Conservation (phyloP, 1,140 invertebrate species). For the Drosophila sturtevanti region DNA sequence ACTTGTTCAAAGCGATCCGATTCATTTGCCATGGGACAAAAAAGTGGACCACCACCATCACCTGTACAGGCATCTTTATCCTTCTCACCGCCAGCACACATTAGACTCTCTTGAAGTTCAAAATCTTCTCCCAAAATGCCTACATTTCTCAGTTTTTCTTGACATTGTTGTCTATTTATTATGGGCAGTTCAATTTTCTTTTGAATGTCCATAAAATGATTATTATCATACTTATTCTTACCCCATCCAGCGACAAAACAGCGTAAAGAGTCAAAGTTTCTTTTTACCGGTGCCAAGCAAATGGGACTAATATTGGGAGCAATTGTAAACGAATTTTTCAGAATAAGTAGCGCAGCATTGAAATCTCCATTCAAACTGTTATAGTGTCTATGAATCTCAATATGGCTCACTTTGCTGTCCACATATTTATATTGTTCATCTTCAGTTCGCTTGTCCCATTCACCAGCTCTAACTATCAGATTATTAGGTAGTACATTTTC, state of each 20-base stretch:
- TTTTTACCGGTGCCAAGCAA: constrained; percentile 13
- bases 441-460: constrained; percentile 22
- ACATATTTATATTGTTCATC: not conserved
- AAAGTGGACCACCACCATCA: constrained; percentile 89
- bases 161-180: constrained; percentile 82
- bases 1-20: constrained; percentile 85
- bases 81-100: constrained; percentile 86
- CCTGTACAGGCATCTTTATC: constrained; percentile 89
- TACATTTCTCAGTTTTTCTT: constrained; percentile 81
- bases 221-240: not conserved
- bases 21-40: constrained; percentile 84
- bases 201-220: constrained; percentile 77
- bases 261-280: not conserved
- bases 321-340: not conserved
- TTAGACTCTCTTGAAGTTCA: constrained; percentile 82
- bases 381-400: not conserved
- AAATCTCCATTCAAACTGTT: not conserved
- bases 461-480: constrained; percentile 33
- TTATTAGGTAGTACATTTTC: constrained; percentile 80
- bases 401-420: constrained; percentile 2
- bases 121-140: constrained; percentile 79
- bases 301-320: constrained; percentile 30
- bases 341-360: constrained; percentile 37
- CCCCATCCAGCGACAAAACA: constrained; percentile 53
- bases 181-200: constrained; percentile 86